Conservation (phyloP, 1,140 invertebrate species). For the Muscidifurax raptorellus region DNA sequence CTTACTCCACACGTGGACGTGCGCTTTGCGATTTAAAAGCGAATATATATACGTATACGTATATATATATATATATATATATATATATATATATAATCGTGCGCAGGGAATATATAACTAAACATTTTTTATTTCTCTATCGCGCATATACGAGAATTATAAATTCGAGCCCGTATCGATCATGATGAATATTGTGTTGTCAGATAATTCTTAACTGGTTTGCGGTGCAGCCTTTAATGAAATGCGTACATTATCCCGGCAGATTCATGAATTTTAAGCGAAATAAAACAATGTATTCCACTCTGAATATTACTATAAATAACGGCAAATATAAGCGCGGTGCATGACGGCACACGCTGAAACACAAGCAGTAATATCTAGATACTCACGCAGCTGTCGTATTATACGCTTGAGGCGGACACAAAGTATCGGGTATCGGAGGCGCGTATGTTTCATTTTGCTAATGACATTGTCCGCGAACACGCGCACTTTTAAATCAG, state of each 20-base stretch:
- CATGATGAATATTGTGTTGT: neutral
- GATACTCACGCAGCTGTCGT: no score
- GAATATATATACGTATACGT: no score
- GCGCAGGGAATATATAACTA: no score
- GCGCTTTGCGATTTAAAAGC: no score
- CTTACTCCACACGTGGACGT: no score
- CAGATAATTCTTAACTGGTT: neutral
- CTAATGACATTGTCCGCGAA: constrained; percentile 8
- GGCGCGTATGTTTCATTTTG: constrained; percentile 15
- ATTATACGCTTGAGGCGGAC: neutral
- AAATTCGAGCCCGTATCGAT: neutral
- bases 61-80: no score
- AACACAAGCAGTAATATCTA: neutral
- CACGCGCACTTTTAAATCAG: constrained; percentile 7
- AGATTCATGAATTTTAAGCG: neutral
- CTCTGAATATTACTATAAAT: neutral
- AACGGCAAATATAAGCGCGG: neutral
- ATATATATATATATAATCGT: no score
- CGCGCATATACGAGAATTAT: neutral
- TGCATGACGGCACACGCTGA: neutral
- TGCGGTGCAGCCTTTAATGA: neutral
- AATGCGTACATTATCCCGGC: neutral
- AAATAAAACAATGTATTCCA: neutral
- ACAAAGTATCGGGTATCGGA: neutral
- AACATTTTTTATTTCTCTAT: no score